Evolutionary conservation across 2,113 vertebrate genomes (phyloP), one percentile per base, ranked within the genome.

Genomic region (Myanophis thanlyinensis): DNA sequence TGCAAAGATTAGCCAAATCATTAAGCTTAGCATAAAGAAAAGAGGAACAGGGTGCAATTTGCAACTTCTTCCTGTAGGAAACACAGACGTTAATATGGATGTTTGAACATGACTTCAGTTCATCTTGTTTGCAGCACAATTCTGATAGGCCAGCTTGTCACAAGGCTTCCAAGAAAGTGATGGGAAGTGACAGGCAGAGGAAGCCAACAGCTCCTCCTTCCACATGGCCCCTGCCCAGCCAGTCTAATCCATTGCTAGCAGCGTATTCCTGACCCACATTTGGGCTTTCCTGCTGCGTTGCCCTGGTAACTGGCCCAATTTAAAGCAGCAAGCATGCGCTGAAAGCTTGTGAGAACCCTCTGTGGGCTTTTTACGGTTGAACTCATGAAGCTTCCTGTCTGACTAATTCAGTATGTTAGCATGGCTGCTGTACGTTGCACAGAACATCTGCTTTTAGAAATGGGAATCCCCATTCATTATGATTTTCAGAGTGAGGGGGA

Each of bases 181-280:
- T 80, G 4, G 59, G 86, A 92, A 20, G 20, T 30, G 84, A 91
- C 90, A 87, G 35, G 54, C 27, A n/a, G 73, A 47, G 80, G 44
- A 56, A 92, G 47, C 59, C 1, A 1, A n/a, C n/a, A 44, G 22
- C 62, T 92, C 85, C 91, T 88, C n/a, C 48, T 73, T 56, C 87
- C 59, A 4, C 7, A 5, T 35, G 30, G 67, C 67, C 67, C 51
- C 73, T 84, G 23, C 52, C 15, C 46, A 30, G 46, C 52, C 92
- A n/a, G 40, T 25, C 46, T 89, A 85, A 92, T 85, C 92, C 92
- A 89, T 25, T 40, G 88, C 92, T 88, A 85, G 46, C 88, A 92
- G 92, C 88, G 12, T 54, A 54, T 48, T 73, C 73, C 22, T 92
- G 92, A 92, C 92, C 92, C 92, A 92, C 52, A 92, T 92, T 89